Evolutionary conservation across 2,797 vertebrate genomes (phyloP).

Genomic region (Crocodylus rhombifer): DNA sequence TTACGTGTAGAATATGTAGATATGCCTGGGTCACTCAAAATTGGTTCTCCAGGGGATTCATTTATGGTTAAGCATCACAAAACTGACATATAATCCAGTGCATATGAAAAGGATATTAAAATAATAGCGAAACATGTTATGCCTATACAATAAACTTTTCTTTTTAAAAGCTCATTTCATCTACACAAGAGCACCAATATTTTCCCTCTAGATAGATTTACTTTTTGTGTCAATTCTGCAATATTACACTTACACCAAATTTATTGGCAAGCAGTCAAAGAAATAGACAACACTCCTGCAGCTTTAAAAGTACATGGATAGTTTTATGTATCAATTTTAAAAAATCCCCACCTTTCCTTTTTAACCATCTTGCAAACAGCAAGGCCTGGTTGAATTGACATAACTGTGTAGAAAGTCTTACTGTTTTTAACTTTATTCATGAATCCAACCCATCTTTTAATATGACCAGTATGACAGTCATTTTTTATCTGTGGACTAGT

Average conservation of each 20-base stretch:
- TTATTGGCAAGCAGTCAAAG: background rate
- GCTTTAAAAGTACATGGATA: too few species aligned
- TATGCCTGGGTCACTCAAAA: background rate
- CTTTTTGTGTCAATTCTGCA: background rate
- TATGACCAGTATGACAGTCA: background rate
- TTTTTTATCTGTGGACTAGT: background rate
- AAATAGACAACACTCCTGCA: background rate
- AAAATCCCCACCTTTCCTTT: background rate
- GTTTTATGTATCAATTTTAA: background rate
- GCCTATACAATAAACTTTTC: too few species aligned
- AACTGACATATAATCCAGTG: background rate
- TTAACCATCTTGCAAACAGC: background rate
- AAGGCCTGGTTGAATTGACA: background rate
- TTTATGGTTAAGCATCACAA: background rate
- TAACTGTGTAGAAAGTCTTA: background rate
- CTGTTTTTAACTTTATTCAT: background rate
- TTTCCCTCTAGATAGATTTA: background rate
- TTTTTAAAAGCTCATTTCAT: background rate
- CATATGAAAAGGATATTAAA: background rate
- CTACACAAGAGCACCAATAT: too few species aligned
- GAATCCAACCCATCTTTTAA: too few species aligned
- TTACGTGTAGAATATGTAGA: background rate
- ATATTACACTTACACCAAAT: background rate
- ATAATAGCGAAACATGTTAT: background rate
- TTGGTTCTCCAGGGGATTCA: background rate